Evolutionary conservation across 1,140 invertebrate species (phyloP), one percentile per base, ranked within the genome.

Genomic region (Drosophila mauritiana): DNA sequence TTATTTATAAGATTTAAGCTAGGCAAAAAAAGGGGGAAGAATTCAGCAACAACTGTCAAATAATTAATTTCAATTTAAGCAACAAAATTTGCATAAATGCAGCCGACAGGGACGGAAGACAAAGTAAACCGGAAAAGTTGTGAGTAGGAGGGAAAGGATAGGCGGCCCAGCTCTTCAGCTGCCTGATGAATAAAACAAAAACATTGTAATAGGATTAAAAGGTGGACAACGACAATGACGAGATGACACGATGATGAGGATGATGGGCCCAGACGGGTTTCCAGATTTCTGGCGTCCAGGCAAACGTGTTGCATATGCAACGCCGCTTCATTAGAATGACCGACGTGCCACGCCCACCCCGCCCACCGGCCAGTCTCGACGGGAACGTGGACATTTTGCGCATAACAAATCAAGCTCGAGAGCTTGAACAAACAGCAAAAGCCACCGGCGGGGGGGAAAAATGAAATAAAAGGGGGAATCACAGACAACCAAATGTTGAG

Each of bases 61-160:
- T 88, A 88, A 88, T 88, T 88, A 88, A 88, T 88, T 88, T 88
- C 80, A 88, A 88, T 88, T 88, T 89, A 88, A 88, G 85, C 83
- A 88, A 88, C 73, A 78, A 51, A 89, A 88, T 88, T 83, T 88
- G 67, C 84, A 89, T 88, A 88, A 88, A 89, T 84, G 76, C 69
- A 70, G 67, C 51, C 43, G 31, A 40, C 39, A 39, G 42, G 27
- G 49, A 45, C n/a, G 40, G 20, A 39, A 7, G 36, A 31, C 22
- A 61, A 58, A 62, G 40, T 25, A 58, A 55, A 8, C 12, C 17
- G 34, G 65, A 70, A 72, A 70, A 37, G 65, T 70, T 70, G 48
- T 43, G 68, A 31, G 31, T 31, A 8, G 52, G 17, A 51, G 78
- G 10, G 40, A 69, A 48, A 59, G 53, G 49, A 68, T 20, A 8